These are phyloP conservation scores for Drosophila histrio DNA, from an alignment of 2,888 invertebrate species.

Conservation along the genomic window DNA sequence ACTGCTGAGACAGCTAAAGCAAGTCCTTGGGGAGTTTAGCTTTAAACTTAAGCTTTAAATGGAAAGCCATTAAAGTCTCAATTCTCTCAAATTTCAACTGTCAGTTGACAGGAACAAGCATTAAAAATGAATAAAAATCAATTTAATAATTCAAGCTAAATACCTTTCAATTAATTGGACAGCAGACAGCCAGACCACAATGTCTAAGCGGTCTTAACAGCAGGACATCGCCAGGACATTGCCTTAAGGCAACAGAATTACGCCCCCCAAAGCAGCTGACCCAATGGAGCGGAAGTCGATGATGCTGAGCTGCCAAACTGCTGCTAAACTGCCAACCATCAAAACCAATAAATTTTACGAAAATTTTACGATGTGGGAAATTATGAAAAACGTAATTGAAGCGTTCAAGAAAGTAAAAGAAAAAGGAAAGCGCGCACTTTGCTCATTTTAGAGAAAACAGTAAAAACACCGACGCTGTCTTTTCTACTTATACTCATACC, in stretches of 20 bases:
- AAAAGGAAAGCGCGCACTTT: constrained; percentile 25
- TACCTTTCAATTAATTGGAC: constrained; percentile 65
- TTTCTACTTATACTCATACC: constrained; percentile 31
- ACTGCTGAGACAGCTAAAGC: constrained; percentile 25
- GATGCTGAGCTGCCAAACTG: constrained; percentile 31
- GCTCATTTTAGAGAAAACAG: constrained; percentile 29
- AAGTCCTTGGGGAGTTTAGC: constrained; percentile 25
- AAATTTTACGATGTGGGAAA: constrained; percentile 73
- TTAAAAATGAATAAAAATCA: constrained; percentile 71
- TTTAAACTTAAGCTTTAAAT: constrained; percentile 60
- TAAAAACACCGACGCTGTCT: neutral
- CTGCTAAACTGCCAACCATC: constrained; percentile 49
- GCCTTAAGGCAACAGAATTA: constrained; percentile 21
- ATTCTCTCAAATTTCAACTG: constrained; percentile 17
- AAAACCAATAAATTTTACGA: constrained; percentile 72
- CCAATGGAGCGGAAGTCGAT: constrained; percentile 69
- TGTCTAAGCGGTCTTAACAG: constrained; percentile 3
- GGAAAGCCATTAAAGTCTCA: constrained; percentile 59
- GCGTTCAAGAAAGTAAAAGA: constrained; percentile 30
- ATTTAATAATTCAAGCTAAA: constrained; percentile 74
- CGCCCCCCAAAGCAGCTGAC: constrained; percentile 44
- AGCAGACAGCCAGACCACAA: constrained; percentile 31
- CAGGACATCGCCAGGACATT: constrained; percentile 45
- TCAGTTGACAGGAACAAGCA: constrained; percentile 27
- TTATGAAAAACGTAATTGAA: constrained; percentile 76